Percentiles rank a stretch among this genome's conserved stretches.
These are phyloP conservation scores for Xyliphius kryptos DNA, from an alignment of 2,113 vertebrate genomes.

Conservation along the genomic window DNA sequence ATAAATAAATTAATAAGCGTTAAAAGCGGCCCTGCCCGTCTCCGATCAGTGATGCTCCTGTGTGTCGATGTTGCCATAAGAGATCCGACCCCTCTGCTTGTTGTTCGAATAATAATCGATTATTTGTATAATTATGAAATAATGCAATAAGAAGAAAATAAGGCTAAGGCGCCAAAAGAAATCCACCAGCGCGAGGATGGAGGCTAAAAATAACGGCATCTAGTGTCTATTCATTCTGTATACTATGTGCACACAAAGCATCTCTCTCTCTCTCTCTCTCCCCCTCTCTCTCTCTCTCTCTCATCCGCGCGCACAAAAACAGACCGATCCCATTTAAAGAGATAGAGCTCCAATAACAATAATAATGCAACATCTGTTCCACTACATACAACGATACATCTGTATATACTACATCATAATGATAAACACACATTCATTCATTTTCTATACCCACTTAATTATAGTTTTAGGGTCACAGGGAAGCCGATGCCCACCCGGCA, in stretches of 20 bases:
- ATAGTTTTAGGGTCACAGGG: too few relatives aligned
- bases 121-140: background rate
- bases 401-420: too few relatives aligned
- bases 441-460: too few relatives aligned
- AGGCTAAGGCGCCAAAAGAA: background rate
- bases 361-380: too few relatives aligned
- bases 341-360: slow-evolving; percentile 43
- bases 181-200: slow-evolving; percentile 9
- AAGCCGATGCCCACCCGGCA: too few relatives aligned
- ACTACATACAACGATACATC: too few relatives aligned
- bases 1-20: too few relatives aligned
- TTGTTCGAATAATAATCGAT: background rate
- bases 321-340: slow-evolving; percentile 53
- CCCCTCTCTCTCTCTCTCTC: slow-evolving; percentile 24
- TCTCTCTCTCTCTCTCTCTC: too few relatives aligned
- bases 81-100: slow-evolving; percentile 23
- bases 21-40: slow-evolving; percentile 41
- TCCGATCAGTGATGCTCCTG: slow-evolving; percentile 33
- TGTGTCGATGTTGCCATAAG: slow-evolving; percentile 39
- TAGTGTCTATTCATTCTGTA: slow-evolving; percentile 41
- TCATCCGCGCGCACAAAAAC: slow-evolving; percentile 42
- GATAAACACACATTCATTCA: too few relatives aligned
- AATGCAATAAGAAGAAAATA: background rate
- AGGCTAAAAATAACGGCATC: slow-evolving; percentile 42
- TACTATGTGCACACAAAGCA: slow-evolving; percentile 47